phyloP scores from a whole-genome alignment of 2,113 vertebrate genomes.

The Triplophysa tibetana region DNA sequence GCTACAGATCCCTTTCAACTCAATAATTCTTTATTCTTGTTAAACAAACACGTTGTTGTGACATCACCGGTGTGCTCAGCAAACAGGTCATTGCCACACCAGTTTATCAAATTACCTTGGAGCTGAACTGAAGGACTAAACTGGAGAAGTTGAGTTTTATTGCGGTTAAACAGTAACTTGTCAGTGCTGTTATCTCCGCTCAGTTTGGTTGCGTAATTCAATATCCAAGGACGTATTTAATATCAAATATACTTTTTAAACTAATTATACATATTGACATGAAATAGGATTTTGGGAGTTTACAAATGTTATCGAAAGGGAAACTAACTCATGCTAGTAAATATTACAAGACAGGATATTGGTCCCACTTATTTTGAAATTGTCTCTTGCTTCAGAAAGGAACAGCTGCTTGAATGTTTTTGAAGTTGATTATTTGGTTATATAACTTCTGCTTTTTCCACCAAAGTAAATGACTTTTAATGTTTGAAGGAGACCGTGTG shows the following conservation, averaged over 20 bases:
- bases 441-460: neutral
- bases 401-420: too few species aligned
- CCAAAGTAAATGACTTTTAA: neutral
- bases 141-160: neutral
- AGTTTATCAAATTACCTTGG: conserved; percentile 43
- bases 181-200: neutral
- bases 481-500: neutral
- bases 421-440: neutral
- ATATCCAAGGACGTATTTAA: neutral
- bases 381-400: too few species aligned
- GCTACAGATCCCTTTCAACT: neutral
- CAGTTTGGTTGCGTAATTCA: neutral
- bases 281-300: too few species aligned
- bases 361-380: too few species aligned
- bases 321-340: too few species aligned
- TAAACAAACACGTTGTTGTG: conserved; percentile 1
- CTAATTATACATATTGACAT: too few species aligned
- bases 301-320: too few species aligned
- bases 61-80: neutral
- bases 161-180: neutral
- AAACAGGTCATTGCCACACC: conserved; percentile 30
- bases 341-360: too few species aligned
- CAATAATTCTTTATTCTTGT: neutral
- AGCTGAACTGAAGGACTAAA: neutral
- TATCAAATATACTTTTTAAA: neutral